These are phyloP conservation scores for Pilophorus perplexus DNA, from an alignment of 2,888 invertebrate genomes.

Conservation along the genomic window DNA sequence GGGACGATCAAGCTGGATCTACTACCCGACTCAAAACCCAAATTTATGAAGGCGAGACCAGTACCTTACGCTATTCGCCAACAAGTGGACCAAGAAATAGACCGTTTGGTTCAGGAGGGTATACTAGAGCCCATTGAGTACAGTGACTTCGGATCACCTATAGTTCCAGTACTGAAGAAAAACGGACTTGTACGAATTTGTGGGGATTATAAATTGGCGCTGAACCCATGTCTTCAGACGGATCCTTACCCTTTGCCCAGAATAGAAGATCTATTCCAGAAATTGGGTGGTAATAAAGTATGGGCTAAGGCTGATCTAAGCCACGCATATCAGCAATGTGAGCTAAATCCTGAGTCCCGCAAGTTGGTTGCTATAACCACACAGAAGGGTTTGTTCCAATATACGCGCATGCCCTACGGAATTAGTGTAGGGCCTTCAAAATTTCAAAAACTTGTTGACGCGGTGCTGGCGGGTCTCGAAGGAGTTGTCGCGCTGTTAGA, in stretches of 20 bases:
- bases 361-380: too few species aligned
- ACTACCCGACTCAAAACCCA: not conserved
- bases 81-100: conserved; percentile 11
- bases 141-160: not conserved
- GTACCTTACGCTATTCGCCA: conserved; percentile 2
- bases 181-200: not conserved
- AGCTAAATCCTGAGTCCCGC: too few species aligned
- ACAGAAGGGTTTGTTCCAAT: too few species aligned
- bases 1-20: not conserved
- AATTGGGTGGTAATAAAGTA: not conserved
- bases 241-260: not conserved
- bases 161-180: not conserved
- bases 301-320: too few species aligned
- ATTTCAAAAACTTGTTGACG: too few species aligned
- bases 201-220: not conserved
- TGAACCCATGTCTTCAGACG: not conserved
- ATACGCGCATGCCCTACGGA: too few species aligned
- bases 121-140: not conserved
- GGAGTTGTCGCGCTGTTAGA: too few species aligned
- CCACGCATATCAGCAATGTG: too few species aligned
- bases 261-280: not conserved
- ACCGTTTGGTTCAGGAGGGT: conserved; percentile 3
- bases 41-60: conserved; percentile 1
- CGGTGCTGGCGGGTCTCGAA: too few species aligned
- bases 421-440: too few species aligned